phyloP scores from a whole-genome alignment of 2,113 vertebrate genomes.

The Larimichthys crocea region DNA sequence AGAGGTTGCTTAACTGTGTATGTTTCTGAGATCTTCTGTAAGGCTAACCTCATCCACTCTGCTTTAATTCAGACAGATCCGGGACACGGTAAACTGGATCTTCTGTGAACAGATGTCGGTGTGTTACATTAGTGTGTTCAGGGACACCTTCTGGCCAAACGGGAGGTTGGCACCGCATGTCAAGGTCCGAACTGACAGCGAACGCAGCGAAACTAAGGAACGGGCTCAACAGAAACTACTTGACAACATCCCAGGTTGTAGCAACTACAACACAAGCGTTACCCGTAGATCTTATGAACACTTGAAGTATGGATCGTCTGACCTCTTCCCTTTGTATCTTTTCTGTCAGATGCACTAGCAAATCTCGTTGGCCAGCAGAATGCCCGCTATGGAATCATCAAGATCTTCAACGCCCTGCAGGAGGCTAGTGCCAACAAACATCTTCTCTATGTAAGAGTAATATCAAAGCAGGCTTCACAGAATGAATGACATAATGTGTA shows the following conservation, averaged over 20 bases:
- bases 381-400: constrained; percentile 94
- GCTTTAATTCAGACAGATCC: constrained; percentile 89
- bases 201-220: constrained; percentile 92
- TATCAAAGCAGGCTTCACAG: constrained; percentile 6
- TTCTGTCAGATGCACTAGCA: constrained; percentile 90
- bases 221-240: constrained; percentile 96
- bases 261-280: neutral
- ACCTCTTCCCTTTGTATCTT: constrained; percentile 20
- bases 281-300: neutral
- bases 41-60: neutral
- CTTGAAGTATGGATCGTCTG: neutral
- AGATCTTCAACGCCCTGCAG: constrained; percentile 96
- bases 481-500: neutral
- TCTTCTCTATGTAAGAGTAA: constrained; percentile 93
- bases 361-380: constrained; percentile 98
- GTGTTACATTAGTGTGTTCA: constrained; percentile 94
- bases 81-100: constrained; percentile 98
- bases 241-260: constrained; percentile 96
- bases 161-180: constrained; percentile 89
- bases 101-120: constrained; percentile 97
- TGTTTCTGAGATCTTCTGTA: neutral
- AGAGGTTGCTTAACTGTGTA: neutral
- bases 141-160: constrained; percentile 95
- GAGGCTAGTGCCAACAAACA: constrained; percentile 97
- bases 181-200: constrained; percentile 83